These are phyloP conservation scores for Luperina testacea DNA, from an alignment of 2,888 invertebrate species.

Conservation along the genomic window DNA sequence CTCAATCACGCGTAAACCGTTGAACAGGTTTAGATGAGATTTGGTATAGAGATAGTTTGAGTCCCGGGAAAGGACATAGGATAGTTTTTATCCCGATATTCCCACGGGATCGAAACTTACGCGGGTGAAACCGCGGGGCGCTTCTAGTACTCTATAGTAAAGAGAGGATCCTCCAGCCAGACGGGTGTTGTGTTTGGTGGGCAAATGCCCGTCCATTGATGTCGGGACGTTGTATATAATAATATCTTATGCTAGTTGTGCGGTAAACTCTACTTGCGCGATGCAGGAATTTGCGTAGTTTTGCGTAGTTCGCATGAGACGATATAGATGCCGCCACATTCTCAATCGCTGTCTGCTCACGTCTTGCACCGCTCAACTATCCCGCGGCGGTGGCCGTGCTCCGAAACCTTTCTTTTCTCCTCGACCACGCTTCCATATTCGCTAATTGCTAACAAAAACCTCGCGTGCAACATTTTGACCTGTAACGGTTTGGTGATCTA, in stretches of 20 bases:
- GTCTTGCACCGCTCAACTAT: constrained; percentile 44
- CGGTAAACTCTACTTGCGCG: background rate
- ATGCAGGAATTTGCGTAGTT: background rate
- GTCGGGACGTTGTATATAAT: background rate
- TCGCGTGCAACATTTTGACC: constrained; percentile 64
- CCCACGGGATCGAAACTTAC: no score
- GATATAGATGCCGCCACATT: background rate
- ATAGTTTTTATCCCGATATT: no score
- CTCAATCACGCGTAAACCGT: no score
- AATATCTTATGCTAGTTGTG: background rate
- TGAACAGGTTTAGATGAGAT: no score
- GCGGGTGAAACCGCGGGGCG: no score
- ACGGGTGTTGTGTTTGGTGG: no score
- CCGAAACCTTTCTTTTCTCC: constrained; percentile 69
- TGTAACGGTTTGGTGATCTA: constrained; percentile 71
- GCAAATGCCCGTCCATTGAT: no score
- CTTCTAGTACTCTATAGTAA: no score
- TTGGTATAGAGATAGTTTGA: no score
- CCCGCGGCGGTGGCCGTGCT: constrained; percentile 73
- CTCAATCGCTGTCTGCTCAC: constrained; percentile 17
- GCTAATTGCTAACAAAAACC: constrained; percentile 64
- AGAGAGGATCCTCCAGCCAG: no score
- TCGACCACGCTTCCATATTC: constrained; percentile 69
- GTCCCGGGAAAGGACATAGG: no score
- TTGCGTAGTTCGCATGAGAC: background rate